phyloP scores from a whole-genome alignment of 2,797 vertebrate species.

The Podarcis siculus region DNA sequence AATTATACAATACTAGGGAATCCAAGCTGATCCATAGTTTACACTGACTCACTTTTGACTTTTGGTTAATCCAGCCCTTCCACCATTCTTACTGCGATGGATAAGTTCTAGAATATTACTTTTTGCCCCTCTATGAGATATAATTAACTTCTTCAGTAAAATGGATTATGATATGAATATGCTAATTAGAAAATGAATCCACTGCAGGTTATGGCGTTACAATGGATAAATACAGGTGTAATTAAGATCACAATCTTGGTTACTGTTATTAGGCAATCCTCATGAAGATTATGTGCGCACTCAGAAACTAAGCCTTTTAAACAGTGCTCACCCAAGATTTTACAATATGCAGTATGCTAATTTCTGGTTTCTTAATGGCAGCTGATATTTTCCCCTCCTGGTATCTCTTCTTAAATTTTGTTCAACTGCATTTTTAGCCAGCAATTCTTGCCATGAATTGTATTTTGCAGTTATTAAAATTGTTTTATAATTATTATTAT shows the following conservation, averaged over 20 bases:
- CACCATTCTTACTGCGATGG: not conserved
- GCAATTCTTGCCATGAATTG: not conserved
- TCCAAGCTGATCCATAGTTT: not conserved
- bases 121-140: slow-evolving; percentile 42
- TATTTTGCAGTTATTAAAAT: not conserved
- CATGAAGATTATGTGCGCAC: slow-evolving; percentile 9
- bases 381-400: not conserved
- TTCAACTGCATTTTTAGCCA: not conserved
- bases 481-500: not conserved
- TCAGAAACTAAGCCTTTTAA: slow-evolving; percentile 14
- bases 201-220: not conserved
- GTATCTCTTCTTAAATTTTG: not conserved
- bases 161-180: slow-evolving; percentile 31
- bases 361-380: not conserved
- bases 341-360: not conserved
- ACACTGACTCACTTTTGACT: not conserved
- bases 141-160: slow-evolving; percentile 43
- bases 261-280: slow-evolving; percentile 45
- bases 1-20: not conserved
- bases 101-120: slow-evolving; percentile 49
- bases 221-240: slow-evolving; percentile 19
- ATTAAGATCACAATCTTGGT: slow-evolving; percentile 24
- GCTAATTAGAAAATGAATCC: slow-evolving; percentile 38
- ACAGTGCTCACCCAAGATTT: not conserved
- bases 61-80: slow-evolving; percentile 13